Conservation (phyloP, 2,888 invertebrate genomes). For the Drosophila merina region DNA sequence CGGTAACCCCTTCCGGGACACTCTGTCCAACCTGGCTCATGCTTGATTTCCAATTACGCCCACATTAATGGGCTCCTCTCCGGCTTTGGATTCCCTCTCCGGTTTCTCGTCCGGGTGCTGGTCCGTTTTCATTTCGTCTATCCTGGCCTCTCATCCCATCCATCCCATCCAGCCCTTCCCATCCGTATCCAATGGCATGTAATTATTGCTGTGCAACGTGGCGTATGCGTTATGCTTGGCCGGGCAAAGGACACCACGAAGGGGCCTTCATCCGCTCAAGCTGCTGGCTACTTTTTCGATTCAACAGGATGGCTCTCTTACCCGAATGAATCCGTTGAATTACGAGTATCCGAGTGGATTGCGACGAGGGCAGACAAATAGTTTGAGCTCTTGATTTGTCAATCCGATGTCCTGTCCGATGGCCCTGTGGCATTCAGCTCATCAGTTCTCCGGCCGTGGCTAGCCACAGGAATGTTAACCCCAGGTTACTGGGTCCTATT, state of each 20-base stretch:
- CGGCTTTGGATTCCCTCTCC: slow-evolving; percentile 26
- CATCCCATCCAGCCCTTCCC: slow-evolving; percentile 11
- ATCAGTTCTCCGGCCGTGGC: neutral
- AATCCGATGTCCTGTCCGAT: slow-evolving; percentile 32
- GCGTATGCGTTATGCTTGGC: slow-evolving; percentile 79
- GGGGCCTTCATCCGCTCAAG: slow-evolving; percentile 6
- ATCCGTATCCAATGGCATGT: slow-evolving; percentile 76
- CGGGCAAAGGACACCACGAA: slow-evolving; percentile 61
- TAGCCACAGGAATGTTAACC: slow-evolving; percentile 23
- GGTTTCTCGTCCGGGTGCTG: slow-evolving; percentile 14
- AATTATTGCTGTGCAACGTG: slow-evolving; percentile 79
- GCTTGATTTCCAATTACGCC: slow-evolving; percentile 77
- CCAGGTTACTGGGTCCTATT: slow-evolving; percentile 5
- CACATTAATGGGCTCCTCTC: slow-evolving; percentile 72
- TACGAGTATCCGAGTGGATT: slow-evolving; percentile 22
- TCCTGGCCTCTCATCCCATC: slow-evolving; percentile 8
- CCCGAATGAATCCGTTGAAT: slow-evolving; percentile 34
- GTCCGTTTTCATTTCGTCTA: slow-evolving; percentile 9
- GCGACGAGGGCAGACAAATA: slow-evolving; percentile 48
- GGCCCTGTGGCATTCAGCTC: slow-evolving; percentile 38
- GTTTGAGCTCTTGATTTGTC: slow-evolving; percentile 60
- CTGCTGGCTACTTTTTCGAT: slow-evolving; percentile 43
- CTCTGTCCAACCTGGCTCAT: slow-evolving; percentile 20
- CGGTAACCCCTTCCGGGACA: slow-evolving; percentile 37
- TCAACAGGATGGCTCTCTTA: slow-evolving; percentile 26